Percentiles rank a stretch among this genome's conserved stretches.
phyloP scores from a whole-genome alignment of 2,113 vertebrate species.

The Thryonomys swinderianus region DNA sequence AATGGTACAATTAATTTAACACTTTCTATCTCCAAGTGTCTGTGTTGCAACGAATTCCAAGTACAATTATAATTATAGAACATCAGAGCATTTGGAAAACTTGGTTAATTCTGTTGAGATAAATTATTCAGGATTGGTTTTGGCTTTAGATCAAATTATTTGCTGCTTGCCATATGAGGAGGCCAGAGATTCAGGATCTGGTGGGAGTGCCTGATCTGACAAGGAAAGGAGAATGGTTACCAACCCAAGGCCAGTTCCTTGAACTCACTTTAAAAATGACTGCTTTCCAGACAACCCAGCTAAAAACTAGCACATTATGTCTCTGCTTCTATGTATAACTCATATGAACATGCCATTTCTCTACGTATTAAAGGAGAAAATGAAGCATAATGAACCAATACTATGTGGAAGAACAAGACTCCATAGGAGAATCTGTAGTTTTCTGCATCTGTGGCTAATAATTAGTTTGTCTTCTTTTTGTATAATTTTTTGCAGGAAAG shows the following conservation, averaged over 20 bases:
- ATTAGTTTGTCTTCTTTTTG: neutral
- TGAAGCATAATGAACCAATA: neutral
- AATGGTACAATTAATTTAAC: slow-evolving; percentile 64
- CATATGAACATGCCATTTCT: neutral
- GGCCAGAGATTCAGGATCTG: slow-evolving; percentile 2
- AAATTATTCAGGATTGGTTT: slow-evolving; percentile 56
- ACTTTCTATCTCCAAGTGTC: slow-evolving; percentile 61
- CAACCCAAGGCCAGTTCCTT: neutral
- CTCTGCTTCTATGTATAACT: slow-evolving; percentile 26
- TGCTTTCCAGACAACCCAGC: neutral
- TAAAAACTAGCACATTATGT: neutral
- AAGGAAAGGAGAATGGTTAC: neutral
- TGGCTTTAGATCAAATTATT: slow-evolving; percentile 65
- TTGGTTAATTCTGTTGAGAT: slow-evolving; percentile 69
- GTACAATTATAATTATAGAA: slow-evolving; percentile 59
- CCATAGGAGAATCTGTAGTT: neutral
- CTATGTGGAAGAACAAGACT: neutral
- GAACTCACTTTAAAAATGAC: neutral
- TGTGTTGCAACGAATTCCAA: slow-evolving; percentile 67
- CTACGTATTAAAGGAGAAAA: neutral
- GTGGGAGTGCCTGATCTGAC: neutral
- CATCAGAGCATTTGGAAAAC: slow-evolving; percentile 71
- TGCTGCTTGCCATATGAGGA: slow-evolving; percentile 36
- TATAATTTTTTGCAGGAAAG: neutral
- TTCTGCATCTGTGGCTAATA: neutral